Base-by-base conservation (phyloP, 2,113 vertebrate genomes). In the Phaethornis superciliosus region DNA sequence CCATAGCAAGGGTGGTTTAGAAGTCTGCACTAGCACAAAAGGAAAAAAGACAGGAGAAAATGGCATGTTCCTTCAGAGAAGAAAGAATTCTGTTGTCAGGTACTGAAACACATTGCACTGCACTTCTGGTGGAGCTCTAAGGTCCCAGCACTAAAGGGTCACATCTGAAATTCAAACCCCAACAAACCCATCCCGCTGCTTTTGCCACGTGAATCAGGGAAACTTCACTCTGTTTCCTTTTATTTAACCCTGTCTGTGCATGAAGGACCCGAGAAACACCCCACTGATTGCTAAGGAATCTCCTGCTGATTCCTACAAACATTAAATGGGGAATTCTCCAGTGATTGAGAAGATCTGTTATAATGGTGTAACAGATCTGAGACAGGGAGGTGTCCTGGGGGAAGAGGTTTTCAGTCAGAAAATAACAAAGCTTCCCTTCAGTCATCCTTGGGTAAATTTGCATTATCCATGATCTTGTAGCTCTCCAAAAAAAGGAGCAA, bases 11-110 rank as follows among this genome's bases (percentile, higher is more conserved):
- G 79, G 64, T 90, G 89, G 92, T 59, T 81, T 63, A 30, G 94
- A 89, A 85, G 88, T 95, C 92, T 95, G 81, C 65, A 70, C 77
- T 89, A 62, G 90, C 24, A 15, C 47, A 56, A 94, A 90, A 92
- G 88, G 82, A 40, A 40, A 58, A 46, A 83, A 81, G 21, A 23
- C 70, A 54, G 81, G 54, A 80, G 65, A 55, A 78, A 75, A 84
- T 8, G 70, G 88, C 82, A 68, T 42, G 49, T 71, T 63, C 63
- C 49, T 65, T 32, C 83, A 30, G 92, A 86, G 58, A 40, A 60
- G 56, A 28, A 88, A 47, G 5, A 30, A 12, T 64, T 58, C 46
- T 8, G 37, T 51, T 22, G 70, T 35, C 78, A 55, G 88, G 81
- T 28, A 63, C 79, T 1, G 40, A 49, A 88, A 59, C 26, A 22